Evolutionary conservation across 2,113 vertebrate species (phyloP).

Genomic region (Cochlearius cochlearius): DNA sequence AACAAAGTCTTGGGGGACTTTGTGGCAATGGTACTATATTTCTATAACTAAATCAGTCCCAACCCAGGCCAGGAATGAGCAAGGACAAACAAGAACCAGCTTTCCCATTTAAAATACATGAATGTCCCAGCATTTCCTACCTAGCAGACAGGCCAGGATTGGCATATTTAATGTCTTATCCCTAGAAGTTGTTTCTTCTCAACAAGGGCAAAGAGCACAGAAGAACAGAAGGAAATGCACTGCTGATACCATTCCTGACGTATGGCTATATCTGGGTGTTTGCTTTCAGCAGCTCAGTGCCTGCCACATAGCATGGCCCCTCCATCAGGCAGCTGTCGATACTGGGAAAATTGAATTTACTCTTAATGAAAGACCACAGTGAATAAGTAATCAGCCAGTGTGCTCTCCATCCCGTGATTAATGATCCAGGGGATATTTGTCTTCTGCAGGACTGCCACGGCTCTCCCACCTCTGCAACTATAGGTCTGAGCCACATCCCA

Average conservation of each 20-base stretch:
- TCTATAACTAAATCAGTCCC: not conserved
- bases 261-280: not conserved
- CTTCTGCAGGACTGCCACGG: not conserved
- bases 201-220: not conserved
- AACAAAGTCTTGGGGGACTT: not conserved
- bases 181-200: not conserved
- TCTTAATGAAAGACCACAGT: not conserved
- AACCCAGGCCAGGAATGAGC: not conserved
- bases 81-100: not conserved
- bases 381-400: conserved; percentile 5
- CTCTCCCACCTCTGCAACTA: not conserved
- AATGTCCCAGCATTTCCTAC: not conserved
- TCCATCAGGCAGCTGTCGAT: not conserved
- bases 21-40: not conserved
- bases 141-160: not conserved
- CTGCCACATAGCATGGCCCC: not conserved
- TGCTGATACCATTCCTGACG: not conserved
- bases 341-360: conserved; percentile 19
- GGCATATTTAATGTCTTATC: not conserved
- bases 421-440: not conserved
- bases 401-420: not conserved
- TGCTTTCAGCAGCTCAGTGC: not conserved
- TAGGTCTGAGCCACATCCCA: not conserved
- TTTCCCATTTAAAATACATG: not conserved
- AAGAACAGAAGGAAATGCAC: not conserved